Conservation (phyloP, 2,113 vertebrate species). For the Nettapus auritus region DNA sequence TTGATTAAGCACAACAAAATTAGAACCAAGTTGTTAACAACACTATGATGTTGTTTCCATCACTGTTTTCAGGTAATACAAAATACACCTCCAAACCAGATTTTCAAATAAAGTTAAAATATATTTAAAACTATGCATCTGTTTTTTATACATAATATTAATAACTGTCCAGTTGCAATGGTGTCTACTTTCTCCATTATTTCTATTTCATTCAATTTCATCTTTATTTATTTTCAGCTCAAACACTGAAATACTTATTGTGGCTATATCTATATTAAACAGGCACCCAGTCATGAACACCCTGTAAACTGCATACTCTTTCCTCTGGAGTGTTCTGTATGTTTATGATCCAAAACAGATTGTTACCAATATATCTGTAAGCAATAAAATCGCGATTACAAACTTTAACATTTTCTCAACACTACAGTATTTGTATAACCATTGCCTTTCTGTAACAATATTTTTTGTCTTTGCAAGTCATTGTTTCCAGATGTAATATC, state of each 20-base stretch:
- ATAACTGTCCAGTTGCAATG: background rate
- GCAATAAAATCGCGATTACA: background rate
- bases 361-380: background rate
- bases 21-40: background rate
- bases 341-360: background rate
- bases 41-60: background rate
- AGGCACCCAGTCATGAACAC: background rate
- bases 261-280: background rate
- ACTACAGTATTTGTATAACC: background rate
- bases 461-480: background rate
- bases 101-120: background rate
- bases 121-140: background rate
- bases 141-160: background rate
- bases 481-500: background rate
- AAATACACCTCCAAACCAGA: background rate
- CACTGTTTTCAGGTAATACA: background rate
- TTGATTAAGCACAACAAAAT: background rate
- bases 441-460: background rate
- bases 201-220: background rate
- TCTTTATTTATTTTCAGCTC: background rate
- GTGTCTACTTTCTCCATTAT: background rate
- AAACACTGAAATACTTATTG: background rate
- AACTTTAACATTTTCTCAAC: background rate
- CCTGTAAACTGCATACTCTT: background rate
- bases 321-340: background rate